Evolutionary conservation across 1,140 invertebrate species (phyloP).

Genomic region (Nebria ingens): DNA sequence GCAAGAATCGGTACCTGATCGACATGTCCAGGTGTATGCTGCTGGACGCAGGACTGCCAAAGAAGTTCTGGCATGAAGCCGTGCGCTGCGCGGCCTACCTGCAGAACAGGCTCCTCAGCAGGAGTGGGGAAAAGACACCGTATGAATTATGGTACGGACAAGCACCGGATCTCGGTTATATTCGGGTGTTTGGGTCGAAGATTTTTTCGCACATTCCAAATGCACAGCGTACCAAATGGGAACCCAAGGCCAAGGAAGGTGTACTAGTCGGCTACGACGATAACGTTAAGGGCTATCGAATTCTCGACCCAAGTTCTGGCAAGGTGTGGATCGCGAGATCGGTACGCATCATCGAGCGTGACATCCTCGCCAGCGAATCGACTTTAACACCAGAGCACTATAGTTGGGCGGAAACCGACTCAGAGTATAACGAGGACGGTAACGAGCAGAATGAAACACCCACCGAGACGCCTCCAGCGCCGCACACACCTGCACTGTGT

Average conservation of each 20-base stretch:
- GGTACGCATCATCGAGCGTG: no score
- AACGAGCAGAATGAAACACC: no score
- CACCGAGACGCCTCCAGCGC: no score
- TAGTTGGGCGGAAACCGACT: no score
- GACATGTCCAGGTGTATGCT: no score
- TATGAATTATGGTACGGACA: conserved; percentile 31
- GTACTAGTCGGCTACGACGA: conserved; percentile 32
- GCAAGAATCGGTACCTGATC: no score
- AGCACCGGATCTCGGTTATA: conserved; percentile 21
- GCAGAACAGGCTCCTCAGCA: conserved; percentile 32
- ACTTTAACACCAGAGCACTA: no score
- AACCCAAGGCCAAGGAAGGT: conserved; percentile 28
- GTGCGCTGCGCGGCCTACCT: conserved; percentile 30
- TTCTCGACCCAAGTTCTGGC: conserved; percentile 18
- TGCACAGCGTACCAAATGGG: conserved; percentile 30
- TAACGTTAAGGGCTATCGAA: conserved; percentile 27
- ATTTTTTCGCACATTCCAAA: conserved; percentile 32
- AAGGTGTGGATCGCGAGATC: no score
- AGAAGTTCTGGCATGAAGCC: conserved; percentile 33
- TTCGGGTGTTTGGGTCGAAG: conserved; percentile 29
- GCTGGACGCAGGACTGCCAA: conserved; percentile 19
- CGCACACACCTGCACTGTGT: no score
- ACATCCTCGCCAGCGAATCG: no score
- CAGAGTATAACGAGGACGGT: no score
- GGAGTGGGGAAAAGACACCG: conserved; percentile 24